Evolutionary conservation across 2,888 invertebrate genomes (phyloP), one percentile per base, ranked within the genome.

Genomic region (Amblyteles armatorius): DNA sequence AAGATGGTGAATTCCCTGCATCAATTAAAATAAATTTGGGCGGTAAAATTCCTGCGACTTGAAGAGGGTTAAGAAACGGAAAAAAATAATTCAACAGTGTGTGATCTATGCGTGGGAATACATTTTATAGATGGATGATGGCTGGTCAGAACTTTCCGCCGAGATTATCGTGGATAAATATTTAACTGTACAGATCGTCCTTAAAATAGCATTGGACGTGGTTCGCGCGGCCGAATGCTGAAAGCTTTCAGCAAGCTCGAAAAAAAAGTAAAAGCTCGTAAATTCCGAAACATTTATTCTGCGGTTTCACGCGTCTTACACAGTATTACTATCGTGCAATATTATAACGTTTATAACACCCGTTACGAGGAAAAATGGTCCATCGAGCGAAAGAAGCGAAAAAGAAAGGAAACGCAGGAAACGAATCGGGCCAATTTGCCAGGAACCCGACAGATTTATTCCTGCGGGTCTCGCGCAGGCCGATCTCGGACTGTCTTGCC

Each of bases 391-490:
- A 68, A 74, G 60, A 72, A 72, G 26, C 44, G 63, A 48, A 33
- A 44, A 22, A 26, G 60, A 60, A 86, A 44, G 44, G 16, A 44
- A 44, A 44, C 16, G 44, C 16, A 11, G 13, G 16, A 44, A 79
- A 83, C 50, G 71, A 73, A 55, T 82, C 68, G 65, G n/a, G 44
- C 68, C 80, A 84, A 84, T 86, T 86, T 80, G 82, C 78, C 73
- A 50, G 65, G 52, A 44, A 77, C 68, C 78, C 65, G 86, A 87
- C 86, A 86, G 86, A 89, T 90, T 90, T 89, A 90, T 90, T 88
- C 87, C 84, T 82, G 83, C 76, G 60, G 52, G n/a, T 78, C 29
- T 57, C 29, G 33, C n/a, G 60, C 26, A 33, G 33, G 60, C 60
- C 29, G 33, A 16, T 29, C 74, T 44, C 29, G 71, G 19, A 29